phyloP scores from a whole-genome alignment of 92 coral and sea anemone genomes.

The Siderastrea radians region DNA sequence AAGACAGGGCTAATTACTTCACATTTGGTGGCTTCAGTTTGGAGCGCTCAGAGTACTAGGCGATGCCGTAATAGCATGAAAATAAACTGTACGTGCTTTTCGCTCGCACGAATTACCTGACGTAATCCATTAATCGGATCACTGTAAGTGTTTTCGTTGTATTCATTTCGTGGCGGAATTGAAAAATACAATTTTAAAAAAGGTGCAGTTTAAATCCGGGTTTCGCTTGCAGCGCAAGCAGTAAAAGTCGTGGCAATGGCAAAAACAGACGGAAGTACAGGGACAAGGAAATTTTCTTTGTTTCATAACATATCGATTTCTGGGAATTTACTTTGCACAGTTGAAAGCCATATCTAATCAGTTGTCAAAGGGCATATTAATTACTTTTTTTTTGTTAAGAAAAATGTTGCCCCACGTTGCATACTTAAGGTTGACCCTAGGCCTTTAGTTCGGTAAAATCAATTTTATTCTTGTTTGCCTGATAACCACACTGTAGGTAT shows the following conservation, averaged over 20 bases:
- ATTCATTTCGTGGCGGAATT: background rate
- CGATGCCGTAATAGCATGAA: background rate
- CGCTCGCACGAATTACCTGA: background rate
- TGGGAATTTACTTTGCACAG: too few relatives aligned
- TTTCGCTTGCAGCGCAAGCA: too few relatives aligned
- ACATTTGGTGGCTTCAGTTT: background rate
- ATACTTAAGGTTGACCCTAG: background rate
- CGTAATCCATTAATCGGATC: conserved; percentile 23
- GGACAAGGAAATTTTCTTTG: too few relatives aligned
- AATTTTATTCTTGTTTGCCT: too few relatives aligned
- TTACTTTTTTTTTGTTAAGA: background rate
- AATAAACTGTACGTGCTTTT: background rate
- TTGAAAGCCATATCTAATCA: background rate
- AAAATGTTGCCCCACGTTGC: background rate
- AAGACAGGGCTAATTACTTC: conserved; percentile 1
- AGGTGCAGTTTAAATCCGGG: too few relatives aligned
- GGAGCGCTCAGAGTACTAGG: background rate
- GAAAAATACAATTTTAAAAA: too few relatives aligned
- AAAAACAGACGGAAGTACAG: too few relatives aligned
- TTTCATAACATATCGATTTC: too few relatives aligned
- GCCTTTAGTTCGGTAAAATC: too few relatives aligned
- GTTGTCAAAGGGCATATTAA: background rate
- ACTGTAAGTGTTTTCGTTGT: conserved; percentile 5
- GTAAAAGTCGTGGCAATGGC: too few relatives aligned
- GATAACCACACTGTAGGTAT: too few relatives aligned